Percentiles rank a stretch among this genome's conserved stretches.
These are phyloP conservation scores for Drosophila trapezifrons DNA, from an alignment of 1,140 invertebrate genomes.

Conservation along the genomic window DNA sequence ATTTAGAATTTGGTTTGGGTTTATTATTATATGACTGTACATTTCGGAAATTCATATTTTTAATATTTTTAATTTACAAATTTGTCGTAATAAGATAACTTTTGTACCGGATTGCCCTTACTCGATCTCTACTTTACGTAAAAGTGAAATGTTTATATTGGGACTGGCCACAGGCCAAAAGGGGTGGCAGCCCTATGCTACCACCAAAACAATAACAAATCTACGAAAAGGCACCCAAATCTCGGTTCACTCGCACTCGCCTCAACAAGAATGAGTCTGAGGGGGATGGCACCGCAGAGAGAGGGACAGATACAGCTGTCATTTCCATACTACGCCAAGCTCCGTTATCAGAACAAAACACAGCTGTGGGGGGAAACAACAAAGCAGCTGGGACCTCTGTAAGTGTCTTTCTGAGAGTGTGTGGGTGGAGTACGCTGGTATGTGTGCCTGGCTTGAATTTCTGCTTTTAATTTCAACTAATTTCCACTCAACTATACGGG, in stretches of 20 bases:
- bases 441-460: constrained; percentile 29
- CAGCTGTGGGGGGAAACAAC: constrained; percentile 33
- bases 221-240: neutral
- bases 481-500: constrained; percentile 9
- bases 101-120: neutral
- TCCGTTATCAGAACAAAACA: constrained; percentile 36
- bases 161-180: constrained; percentile 15
- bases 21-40: neutral
- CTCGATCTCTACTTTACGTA: neutral
- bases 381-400: constrained; percentile 20
- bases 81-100: too few species aligned
- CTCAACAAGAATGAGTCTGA: neutral
- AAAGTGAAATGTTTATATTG: constrained; percentile 12
- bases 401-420: constrained; percentile 1
- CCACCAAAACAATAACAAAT: constrained; percentile 19
- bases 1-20: too few species aligned
- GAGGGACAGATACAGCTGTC: constrained; percentile 11
- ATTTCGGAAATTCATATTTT: too few species aligned
- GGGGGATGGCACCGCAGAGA: neutral
- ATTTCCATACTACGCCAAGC: constrained; percentile 22
- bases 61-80: too few species aligned
- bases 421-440: neutral
- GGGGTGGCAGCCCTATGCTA: neutral
- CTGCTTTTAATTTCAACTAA: constrained; percentile 21
- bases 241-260: constrained; percentile 8